Evolutionary conservation across 2,113 vertebrate species (phyloP).

Genomic region (Mystacornis crossleyi): DNA sequence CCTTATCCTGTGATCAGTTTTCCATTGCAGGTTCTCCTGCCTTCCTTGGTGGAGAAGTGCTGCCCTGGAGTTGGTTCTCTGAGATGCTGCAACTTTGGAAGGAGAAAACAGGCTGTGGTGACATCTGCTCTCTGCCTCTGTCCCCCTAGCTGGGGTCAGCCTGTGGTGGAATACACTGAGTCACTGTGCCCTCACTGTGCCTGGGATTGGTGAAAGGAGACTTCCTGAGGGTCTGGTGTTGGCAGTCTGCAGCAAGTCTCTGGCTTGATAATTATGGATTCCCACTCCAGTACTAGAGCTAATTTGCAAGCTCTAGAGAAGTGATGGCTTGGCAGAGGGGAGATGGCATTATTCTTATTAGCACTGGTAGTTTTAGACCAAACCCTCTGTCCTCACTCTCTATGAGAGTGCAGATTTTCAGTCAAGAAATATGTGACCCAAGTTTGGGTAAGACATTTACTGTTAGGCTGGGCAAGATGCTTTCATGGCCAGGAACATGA

Average conservation of each 20-base stretch:
- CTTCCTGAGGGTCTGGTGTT: neutral
- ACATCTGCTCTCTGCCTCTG: fast-evolving
- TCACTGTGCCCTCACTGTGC: fast-evolving
- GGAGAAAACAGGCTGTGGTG: neutral
- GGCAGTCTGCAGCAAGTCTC: neutral
- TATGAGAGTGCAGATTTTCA: neutral
- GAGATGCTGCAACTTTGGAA: neutral
- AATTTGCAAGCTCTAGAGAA: neutral
- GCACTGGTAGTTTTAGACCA: neutral
- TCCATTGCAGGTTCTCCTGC: neutral
- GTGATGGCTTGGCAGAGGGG: neutral
- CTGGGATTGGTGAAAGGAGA: neutral
- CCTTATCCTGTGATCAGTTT: neutral
- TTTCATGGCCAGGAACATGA: neutral
- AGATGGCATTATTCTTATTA: neutral
- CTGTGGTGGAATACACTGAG: fast-evolving
- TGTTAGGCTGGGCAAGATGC: neutral
- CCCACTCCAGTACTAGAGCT: neutral
- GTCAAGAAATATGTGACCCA: neutral
- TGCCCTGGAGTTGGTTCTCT: neutral
- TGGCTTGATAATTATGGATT: neutral
- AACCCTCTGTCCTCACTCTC: neutral
- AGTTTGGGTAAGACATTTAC: neutral
- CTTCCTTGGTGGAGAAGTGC: neutral
- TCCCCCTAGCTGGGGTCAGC: neutral